Base-by-base conservation (phyloP, 2,113 vertebrate genomes). In the Vanacampus margaritifer region DNA sequence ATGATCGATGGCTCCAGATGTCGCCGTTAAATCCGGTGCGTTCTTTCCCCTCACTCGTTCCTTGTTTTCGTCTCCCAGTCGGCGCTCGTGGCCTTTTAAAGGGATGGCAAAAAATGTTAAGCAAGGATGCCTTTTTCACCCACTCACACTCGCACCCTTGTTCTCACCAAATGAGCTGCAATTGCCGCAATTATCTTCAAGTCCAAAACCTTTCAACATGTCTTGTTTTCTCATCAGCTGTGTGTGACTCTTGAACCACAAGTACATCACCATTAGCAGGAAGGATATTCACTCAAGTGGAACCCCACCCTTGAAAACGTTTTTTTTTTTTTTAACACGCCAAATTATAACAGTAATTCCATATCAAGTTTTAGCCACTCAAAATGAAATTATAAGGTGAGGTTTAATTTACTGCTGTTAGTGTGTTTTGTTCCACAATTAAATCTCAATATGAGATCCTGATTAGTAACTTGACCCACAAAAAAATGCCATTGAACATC, bases 121-220 rank as follows among this genome's bases (percentile, higher is more conserved):
- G 60, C 43, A 37, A 59, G 28, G 2, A 32, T 4, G 28, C 57
- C 1, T 36, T 21, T 36, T 59, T 11, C 58, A 14, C 58, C 32
- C 17, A 24, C 35, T 23, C 58, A 14, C 19, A 41, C 58, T 43
- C 60, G 16, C 60, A 57, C 73, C 78, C 80, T 62, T 69, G 62
- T 74, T 65, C 76, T 76, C 74, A 73, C 76, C 79, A 73, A 87
- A 79, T 79, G 45, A 72, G 79, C 81, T 73, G 69, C 78, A 68
- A 76, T 75, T 79, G 79, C 74, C 75, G 73, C 69, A 80, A 79
- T 80, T 77, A 84, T 68, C 62, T 66, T 63, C 63, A 56, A 67
- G 66, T 76, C 64, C 50, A 64, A 69, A 78, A 78, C 64, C 74
- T 79, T 79, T 73, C 72, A 67, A 65, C 62, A 53, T 68, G 19